Base-by-base conservation (phyloP, 2,113 vertebrate genomes). In the Vombatus ursinus region DNA sequence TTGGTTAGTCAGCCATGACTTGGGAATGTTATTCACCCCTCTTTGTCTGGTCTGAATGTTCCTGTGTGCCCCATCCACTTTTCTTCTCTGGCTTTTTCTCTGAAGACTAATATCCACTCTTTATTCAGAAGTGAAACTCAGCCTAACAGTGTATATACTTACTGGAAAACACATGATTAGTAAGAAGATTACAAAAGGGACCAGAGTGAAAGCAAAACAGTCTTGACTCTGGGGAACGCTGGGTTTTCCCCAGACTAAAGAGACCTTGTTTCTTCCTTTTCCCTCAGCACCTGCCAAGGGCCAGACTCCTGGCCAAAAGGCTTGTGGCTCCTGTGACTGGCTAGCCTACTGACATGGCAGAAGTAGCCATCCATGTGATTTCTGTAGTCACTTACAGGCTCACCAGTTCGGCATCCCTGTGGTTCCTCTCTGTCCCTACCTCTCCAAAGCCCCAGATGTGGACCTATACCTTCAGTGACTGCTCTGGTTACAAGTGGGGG, bases 161-260 rank as follows among this genome's bases (percentile, higher is more conserved):
- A 44, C 96, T 98, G 96, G 97, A 96, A 98, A 98, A 93, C 97
- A 97, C 8, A 0, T 98, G 97, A 96, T 50, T 98, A 96, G 14
- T 5, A 90, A 96, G 98, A 94, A 98, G 90, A 93, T 92, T 77
- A 68, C 61, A 90, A 91, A 92, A 96, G 95, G 91, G 50, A 44
- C 68, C n/a, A 84, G 94, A 96, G 44, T 95, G 93, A 97, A 97
- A 97, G 52, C 94, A 95, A 96, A 97, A 97, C 96, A 92, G 5
- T 90, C 11, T 77, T 14, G 52, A 50, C n/a, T n/a, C n/a, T n/a
- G n/a, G n/a, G n/a, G n/a, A n/a, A n/a, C 61, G 50, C 28, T 91
- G 52, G 61, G 22, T 0, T 49, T 47, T 52, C 93, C 50, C 68
- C 90, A 37, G 93, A 28, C 54, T 11, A n/a, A 77, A 77, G 31